Conservation (phyloP, 2,797 vertebrate species). For the Gephyroberyx darwinii region DNA sequence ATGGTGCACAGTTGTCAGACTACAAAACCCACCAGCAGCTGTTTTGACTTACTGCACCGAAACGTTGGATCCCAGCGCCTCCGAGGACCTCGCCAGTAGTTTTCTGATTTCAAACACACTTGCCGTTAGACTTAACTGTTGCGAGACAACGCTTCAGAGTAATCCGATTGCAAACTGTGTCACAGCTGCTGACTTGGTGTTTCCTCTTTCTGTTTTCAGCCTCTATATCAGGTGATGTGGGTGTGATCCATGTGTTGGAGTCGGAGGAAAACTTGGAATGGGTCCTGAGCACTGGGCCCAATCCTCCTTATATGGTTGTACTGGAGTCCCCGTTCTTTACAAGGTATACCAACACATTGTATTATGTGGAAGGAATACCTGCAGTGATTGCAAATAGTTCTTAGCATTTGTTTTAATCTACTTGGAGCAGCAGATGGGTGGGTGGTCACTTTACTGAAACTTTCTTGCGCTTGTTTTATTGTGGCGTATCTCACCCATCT, state of each 20-base stretch:
- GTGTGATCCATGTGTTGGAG: constrained; percentile 92
- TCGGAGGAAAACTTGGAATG: constrained; percentile 86
- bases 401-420: too few relatives aligned
- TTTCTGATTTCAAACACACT: background rate
- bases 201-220: constrained; percentile 74
- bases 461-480: background rate
- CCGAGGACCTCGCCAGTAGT: background rate
- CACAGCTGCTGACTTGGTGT: background rate
- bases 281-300: constrained; percentile 85
- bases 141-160: background rate
- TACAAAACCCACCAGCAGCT: background rate
- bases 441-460: background rate
- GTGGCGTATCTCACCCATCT: background rate
- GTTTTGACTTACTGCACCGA: background rate
- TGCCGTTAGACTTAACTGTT: background rate
- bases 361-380: background rate
- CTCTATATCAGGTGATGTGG: constrained; percentile 90
- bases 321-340: constrained; percentile 87
- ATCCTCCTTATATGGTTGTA: constrained; percentile 92
- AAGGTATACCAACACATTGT: constrained; percentile 78
- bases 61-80: background rate
- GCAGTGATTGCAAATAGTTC: background rate
- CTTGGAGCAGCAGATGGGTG: background rate
- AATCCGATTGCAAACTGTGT: background rate
- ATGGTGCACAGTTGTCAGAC: background rate